Evolutionary conservation across 92 coral and sea anemone genomes (phyloP).

Genomic region (Epizoanthus rinbou): DNA sequence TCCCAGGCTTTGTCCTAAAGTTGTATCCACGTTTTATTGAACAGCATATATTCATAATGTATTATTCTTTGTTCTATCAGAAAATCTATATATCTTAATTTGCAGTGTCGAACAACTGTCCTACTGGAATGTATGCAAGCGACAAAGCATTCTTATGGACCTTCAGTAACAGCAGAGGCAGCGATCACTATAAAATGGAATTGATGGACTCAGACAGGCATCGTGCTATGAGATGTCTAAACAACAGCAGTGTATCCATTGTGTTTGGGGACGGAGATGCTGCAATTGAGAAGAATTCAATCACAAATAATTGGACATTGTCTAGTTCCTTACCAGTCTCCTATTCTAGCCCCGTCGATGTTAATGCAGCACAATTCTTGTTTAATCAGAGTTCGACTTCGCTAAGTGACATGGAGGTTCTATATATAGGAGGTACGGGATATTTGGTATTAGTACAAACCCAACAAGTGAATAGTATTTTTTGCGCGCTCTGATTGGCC

Average conservation of each 20-base stretch:
- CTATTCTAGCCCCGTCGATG: not conserved
- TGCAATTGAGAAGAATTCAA: not conserved
- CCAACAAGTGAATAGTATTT: no score
- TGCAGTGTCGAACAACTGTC: not conserved
- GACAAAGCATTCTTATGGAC: conserved; percentile 34
- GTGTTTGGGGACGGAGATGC: conserved; percentile 32
- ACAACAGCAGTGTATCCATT: not conserved
- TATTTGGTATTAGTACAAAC: no score
- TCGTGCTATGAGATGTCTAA: conserved; percentile 29
- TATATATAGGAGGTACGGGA: conserved; percentile 15
- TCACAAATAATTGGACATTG: not conserved
- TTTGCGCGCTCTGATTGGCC: no score
- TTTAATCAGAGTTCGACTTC: conserved; percentile 10
- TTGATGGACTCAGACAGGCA: not conserved
- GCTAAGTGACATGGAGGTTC: conserved; percentile 23
- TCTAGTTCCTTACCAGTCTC: conserved; percentile 20
- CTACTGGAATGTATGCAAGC: not conserved
- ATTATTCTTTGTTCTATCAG: not conserved
- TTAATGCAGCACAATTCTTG: not conserved
- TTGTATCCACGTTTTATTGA: no score
- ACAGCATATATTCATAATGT: no score
- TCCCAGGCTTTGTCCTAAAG: no score
- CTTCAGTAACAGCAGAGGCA: conserved; percentile 20
- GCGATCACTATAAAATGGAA: not conserved
- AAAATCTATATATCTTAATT: not conserved